phyloP scores from a whole-genome alignment of 1,140 invertebrate genomes.

The Lamellibrachia luymesi region DNA sequence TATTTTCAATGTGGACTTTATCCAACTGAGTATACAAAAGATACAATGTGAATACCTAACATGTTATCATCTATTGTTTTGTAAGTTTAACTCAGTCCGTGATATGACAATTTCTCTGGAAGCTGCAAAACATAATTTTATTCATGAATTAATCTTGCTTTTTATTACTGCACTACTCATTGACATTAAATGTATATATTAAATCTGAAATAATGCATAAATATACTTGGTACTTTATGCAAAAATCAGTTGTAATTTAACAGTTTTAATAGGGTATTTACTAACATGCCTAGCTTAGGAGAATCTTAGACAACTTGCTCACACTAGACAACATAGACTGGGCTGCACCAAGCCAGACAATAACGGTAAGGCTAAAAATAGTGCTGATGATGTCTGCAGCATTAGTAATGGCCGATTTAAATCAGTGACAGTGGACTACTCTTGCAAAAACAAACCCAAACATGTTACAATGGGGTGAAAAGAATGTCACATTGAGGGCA shows the following conservation, averaged over 20 bases:
- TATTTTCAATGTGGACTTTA: not conserved
- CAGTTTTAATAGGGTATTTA: not conserved
- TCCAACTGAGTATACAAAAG: not conserved
- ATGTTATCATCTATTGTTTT: not conserved
- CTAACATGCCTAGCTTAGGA: not conserved
- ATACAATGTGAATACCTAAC: not conserved
- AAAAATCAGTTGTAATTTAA: not conserved
- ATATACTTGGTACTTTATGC: not conserved
- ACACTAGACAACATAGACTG: not conserved
- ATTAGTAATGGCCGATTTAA: not conserved
- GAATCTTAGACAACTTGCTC: not conserved
- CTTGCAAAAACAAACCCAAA: not conserved
- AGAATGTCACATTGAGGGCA: not conserved
- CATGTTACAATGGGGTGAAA: not conserved
- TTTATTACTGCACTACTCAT: not conserved
- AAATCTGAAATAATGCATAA: not conserved
- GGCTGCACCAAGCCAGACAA: not conserved
- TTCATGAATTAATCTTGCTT: not conserved
- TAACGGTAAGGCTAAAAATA: not conserved
- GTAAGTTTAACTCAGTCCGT: not conserved
- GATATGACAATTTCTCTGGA: not conserved
- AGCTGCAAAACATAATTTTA: not conserved
- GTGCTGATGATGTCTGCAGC: not conserved
- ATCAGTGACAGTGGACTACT: conserved; percentile 1
- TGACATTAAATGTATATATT: not conserved